phyloP scores from a whole-genome alignment of 2,113 vertebrate genomes.

The Manacus vitellinus region DNA sequence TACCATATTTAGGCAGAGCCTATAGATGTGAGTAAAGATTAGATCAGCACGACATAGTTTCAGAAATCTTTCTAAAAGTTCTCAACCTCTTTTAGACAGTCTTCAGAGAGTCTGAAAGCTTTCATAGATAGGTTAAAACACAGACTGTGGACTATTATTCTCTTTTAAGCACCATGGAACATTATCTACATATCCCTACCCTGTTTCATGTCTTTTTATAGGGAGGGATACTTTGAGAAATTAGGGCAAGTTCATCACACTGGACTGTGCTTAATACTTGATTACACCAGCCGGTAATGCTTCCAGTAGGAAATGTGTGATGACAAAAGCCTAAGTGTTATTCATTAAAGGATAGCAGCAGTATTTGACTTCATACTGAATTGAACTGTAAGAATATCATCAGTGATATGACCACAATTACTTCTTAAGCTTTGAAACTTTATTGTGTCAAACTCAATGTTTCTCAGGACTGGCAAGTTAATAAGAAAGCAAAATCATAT shows the following conservation, averaged over 20 bases:
- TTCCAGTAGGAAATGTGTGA: not conserved
- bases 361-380: not conserved
- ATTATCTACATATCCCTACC: not conserved
- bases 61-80: not conserved
- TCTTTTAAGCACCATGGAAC: not conserved
- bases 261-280: not conserved
- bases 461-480: not conserved
- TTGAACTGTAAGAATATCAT: not conserved
- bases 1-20: accelerated
- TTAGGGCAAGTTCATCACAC: not conserved
- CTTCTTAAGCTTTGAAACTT: not conserved
- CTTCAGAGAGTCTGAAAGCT: not conserved
- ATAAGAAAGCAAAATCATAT: not conserved
- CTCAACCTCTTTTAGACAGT: not conserved
- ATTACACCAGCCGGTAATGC: not conserved
- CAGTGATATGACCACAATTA: accelerated
- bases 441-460: not conserved
- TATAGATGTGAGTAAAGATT: not conserved
- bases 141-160: not conserved
- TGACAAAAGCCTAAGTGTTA: not conserved
- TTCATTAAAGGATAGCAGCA: not conserved
- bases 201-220: not conserved
- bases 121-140: not conserved
- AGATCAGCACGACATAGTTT: not conserved
- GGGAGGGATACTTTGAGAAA: not conserved